A percentile compares a stretch with the other conserved stretches of the same genome.
Evolutionary conservation across 2,888 invertebrate genomes (phyloP).

Genomic region (Andrena praecox): DNA sequence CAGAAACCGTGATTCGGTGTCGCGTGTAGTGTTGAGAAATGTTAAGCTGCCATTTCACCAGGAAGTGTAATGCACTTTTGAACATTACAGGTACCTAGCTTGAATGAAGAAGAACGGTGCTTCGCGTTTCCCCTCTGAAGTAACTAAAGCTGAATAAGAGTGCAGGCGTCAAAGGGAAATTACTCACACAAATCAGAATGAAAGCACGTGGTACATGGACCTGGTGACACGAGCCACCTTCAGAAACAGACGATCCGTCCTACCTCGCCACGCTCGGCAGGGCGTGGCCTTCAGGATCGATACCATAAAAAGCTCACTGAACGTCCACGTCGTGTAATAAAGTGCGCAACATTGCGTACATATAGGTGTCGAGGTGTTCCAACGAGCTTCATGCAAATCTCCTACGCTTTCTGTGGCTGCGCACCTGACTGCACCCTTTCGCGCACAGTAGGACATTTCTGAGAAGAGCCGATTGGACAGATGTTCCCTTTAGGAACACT

Average conservation of each 20-base stretch:
- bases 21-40: background rate
- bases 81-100: slow-evolving; percentile 24
- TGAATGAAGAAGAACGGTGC: slow-evolving; percentile 42
- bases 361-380: slow-evolving; percentile 10
- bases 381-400: slow-evolving; percentile 13
- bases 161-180: slow-evolving; percentile 47
- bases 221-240: slow-evolving; percentile 34
- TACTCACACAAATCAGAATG: slow-evolving; percentile 39
- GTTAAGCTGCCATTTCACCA: slow-evolving; percentile 36
- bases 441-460: background rate
- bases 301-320: slow-evolving; percentile 73
- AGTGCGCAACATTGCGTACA: slow-evolving; percentile 15
- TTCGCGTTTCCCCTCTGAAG: slow-evolving; percentile 22
- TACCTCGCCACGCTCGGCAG: slow-evolving; percentile 65
- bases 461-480: too few relatives aligned
- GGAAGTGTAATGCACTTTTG: slow-evolving; percentile 40
- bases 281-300: slow-evolving; percentile 77
- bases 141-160: slow-evolving; percentile 41
- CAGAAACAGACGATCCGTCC: slow-evolving; percentile 18
- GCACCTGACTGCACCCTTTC: background rate
- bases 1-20: background rate
- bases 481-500: too few relatives aligned
- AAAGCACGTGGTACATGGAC: slow-evolving; percentile 10
- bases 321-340: slow-evolving; percentile 27
- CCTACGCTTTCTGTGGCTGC: slow-evolving; percentile 8